A percentile compares a stretch with the other conserved stretches of the same genome.
phyloP scores from a whole-genome alignment of 2,797 vertebrate species.

The Stomatorhinus walkeri region DNA sequence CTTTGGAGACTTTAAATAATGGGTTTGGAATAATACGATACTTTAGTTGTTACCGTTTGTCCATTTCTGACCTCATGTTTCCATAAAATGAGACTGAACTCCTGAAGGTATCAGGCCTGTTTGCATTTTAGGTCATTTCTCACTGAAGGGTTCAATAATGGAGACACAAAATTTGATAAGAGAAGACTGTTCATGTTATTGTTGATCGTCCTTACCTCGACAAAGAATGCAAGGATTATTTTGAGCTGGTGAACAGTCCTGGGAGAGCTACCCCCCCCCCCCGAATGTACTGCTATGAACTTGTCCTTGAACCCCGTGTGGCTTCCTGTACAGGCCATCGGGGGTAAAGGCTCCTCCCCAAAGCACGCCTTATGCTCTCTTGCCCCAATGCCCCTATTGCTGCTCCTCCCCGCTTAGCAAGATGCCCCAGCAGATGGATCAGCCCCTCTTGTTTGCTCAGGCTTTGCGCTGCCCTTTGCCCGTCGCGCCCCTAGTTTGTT shows the following conservation, averaged over 20 bases:
- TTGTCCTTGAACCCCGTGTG: neutral
- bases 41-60: neutral
- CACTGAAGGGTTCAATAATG: neutral
- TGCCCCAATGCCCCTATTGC: neutral
- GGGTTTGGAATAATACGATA: neutral
- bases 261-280: neutral
- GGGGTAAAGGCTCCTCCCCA: neutral
- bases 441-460: slow-evolving; percentile 34
- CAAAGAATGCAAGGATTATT: neutral
- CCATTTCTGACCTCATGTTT: neutral
- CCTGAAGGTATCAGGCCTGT: neutral
- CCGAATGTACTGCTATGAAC: neutral
- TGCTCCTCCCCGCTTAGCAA: neutral
- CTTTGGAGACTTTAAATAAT: neutral
- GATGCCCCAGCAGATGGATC: slow-evolving; percentile 31
- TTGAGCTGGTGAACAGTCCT: neutral
- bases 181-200: neutral
- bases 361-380: neutral
- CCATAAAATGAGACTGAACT: neutral
- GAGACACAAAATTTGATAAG: neutral
- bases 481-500: slow-evolving; percentile 37
- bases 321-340: neutral
- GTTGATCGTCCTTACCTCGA: neutral
- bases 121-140: neutral
- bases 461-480: slow-evolving; percentile 39